Evolutionary conservation across 2,888 invertebrate species (phyloP).

Genomic region (Chalcis sispes): DNA sequence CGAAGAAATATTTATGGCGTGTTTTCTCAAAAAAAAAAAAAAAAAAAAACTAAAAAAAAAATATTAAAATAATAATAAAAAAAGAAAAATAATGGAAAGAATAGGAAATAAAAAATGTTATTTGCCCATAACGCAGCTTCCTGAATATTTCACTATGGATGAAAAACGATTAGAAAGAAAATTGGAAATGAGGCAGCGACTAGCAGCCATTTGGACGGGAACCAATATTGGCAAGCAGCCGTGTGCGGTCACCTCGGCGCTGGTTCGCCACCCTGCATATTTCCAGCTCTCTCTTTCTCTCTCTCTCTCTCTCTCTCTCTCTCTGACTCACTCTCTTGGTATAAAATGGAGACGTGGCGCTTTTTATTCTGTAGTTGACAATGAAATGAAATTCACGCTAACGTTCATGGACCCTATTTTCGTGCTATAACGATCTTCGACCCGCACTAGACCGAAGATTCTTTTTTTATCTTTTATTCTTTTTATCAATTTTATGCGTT

Average conservation of each 20-base stretch:
- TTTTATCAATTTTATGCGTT: no score
- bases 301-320: no score
- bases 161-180: constrained; percentile 59
- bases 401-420: constrained; percentile 30
- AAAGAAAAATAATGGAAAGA: neutral
- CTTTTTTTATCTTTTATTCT: no score
- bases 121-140: no score
- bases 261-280: neutral
- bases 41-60: neutral
- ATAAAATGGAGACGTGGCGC: constrained; percentile 49
- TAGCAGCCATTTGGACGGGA: neutral
- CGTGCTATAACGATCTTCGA: constrained; percentile 40
- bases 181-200: constrained; percentile 53
- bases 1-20: no score
- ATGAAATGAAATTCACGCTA: constrained; percentile 54
- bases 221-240: constrained; percentile 47
- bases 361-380: constrained; percentile 13
- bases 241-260: constrained; percentile 45
- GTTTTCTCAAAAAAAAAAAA: neutral
- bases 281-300: constrained; percentile 15
- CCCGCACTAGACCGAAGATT: neutral
- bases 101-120: neutral
- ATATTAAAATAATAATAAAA: neutral
- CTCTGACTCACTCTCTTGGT: neutral
- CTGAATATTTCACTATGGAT: constrained; percentile 51